These are phyloP conservation scores for Arbacia lixula DNA, from an alignment of 53 echinoderm and acorn worm species.

Conservation along the genomic window DNA sequence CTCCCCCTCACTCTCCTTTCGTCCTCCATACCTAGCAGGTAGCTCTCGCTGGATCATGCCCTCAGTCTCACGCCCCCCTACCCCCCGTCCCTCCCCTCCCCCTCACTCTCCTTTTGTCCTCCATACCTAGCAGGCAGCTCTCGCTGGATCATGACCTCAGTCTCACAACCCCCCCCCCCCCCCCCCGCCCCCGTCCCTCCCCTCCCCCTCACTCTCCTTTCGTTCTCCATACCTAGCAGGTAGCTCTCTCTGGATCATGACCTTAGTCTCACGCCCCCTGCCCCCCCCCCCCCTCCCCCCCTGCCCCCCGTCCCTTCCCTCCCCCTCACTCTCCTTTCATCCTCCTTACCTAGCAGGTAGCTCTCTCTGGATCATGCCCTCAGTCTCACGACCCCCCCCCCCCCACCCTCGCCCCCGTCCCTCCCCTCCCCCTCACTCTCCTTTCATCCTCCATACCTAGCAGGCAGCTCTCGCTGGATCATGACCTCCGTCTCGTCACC, in stretches of 20 bases:
- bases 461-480: constrained; percentile 47
- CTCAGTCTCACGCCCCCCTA: background rate
- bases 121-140: too few relatives aligned
- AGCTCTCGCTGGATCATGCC: background rate
- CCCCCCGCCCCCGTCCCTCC: too few relatives aligned
- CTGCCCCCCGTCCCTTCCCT: too few relatives aligned
- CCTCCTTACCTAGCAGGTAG: background rate
- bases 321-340: too few relatives aligned
- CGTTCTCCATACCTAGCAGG: background rate
- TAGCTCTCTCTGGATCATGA: background rate
- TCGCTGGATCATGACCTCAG: constrained; percentile 49
- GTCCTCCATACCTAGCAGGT: background rate
- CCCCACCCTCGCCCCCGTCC: background rate
- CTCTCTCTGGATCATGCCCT: background rate
- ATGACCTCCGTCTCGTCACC: constrained; percentile 49
- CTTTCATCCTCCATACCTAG: background rate
- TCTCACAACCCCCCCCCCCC: too few relatives aligned
- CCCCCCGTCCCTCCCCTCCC: too few relatives aligned
- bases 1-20: too few relatives aligned
- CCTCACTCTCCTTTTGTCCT: too few relatives aligned
- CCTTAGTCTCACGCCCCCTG: too few relatives aligned
- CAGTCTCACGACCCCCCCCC: background rate
- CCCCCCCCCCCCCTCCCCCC: too few relatives aligned
- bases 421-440: background rate
- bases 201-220: too few relatives aligned